These are phyloP conservation scores for Phymastichus coffea DNA, from an alignment of 1,140 invertebrate species.

Conservation along the genomic window DNA sequence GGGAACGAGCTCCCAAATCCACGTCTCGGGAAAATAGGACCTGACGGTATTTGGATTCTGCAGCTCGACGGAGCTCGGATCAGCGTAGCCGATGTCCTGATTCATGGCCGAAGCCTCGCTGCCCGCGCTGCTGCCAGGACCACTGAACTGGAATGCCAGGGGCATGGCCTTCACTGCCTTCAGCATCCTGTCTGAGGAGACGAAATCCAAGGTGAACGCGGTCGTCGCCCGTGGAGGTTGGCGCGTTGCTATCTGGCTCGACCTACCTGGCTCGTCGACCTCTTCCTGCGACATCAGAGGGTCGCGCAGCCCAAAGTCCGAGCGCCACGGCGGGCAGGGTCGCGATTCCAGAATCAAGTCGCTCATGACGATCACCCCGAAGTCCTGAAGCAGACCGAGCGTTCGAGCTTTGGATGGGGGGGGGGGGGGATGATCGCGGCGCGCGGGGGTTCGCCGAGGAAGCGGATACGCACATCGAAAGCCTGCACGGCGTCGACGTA, in stretches of 20 bases:
- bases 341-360: constrained; percentile 57
- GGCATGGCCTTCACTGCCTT: constrained; percentile 47
- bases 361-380: constrained; percentile 58
- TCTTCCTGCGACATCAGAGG: constrained; percentile 13
- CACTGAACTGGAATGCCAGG: constrained; percentile 39
- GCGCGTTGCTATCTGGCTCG: too few relatives aligned
- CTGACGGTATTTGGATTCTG: constrained; percentile 49
- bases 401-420: too few relatives aligned
- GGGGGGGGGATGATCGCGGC: too few relatives aligned
- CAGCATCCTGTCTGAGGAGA: constrained; percentile 43
- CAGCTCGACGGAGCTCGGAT: constrained; percentile 42
- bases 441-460: too few relatives aligned
- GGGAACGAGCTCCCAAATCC: constrained; percentile 65
- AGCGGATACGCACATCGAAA: constrained; percentile 54
- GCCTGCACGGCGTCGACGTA: constrained; percentile 54
- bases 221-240: too few relatives aligned
- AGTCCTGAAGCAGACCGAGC: too few relatives aligned
- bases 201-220: too few relatives aligned
- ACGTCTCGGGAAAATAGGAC: constrained; percentile 69
- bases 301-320: constrained; percentile 18
- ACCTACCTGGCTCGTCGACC: constrained; percentile 40
- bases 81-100: constrained; percentile 47
- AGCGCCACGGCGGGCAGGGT: constrained; percentile 50
- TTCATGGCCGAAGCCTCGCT: constrained; percentile 37
- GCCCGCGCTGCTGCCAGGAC: constrained; percentile 15